Conservation (phyloP, 2,113 vertebrate genomes). For the Menura novaehollandiae region DNA sequence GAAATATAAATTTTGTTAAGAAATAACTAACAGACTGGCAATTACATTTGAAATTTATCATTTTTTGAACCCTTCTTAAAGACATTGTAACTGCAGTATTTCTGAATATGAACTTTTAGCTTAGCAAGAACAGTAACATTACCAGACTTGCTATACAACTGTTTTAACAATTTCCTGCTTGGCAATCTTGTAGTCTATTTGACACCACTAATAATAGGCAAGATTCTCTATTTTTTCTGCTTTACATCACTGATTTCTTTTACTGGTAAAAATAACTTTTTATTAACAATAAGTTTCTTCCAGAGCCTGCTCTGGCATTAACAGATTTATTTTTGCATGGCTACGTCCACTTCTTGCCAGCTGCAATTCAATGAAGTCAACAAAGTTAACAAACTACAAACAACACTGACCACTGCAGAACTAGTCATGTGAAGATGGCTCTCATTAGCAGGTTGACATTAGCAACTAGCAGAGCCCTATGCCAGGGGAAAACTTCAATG, state of each 20-base stretch:
- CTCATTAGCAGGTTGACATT: fast-evolving
- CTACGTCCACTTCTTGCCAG: background rate
- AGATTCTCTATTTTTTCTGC: background rate
- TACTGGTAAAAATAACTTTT: background rate
- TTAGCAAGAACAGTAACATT: background rate
- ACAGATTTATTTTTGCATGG: background rate
- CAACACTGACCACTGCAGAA: fast-evolving
- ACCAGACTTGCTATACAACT: background rate
- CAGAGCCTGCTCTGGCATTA: background rate
- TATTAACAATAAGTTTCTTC: background rate
- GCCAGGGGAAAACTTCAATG: background rate
- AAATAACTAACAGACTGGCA: background rate
- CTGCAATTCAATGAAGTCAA: background rate
- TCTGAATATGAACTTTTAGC: background rate
- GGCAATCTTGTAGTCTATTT: background rate
- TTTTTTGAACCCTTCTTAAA: background rate
- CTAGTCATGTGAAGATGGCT: fast-evolving
- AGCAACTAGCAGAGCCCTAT: background rate
- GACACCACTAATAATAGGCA: background rate
- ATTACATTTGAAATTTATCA: background rate
- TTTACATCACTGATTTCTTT: background rate
- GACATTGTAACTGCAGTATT: background rate
- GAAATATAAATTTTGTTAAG: background rate
- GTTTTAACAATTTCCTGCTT: background rate
- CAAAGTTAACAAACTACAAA: background rate